A percentile compares a stretch with the other conserved stretches of the same genome.
Evolutionary conservation across 2,797 vertebrate species (phyloP).

Genomic region (Amazona ochrocephala): DNA sequence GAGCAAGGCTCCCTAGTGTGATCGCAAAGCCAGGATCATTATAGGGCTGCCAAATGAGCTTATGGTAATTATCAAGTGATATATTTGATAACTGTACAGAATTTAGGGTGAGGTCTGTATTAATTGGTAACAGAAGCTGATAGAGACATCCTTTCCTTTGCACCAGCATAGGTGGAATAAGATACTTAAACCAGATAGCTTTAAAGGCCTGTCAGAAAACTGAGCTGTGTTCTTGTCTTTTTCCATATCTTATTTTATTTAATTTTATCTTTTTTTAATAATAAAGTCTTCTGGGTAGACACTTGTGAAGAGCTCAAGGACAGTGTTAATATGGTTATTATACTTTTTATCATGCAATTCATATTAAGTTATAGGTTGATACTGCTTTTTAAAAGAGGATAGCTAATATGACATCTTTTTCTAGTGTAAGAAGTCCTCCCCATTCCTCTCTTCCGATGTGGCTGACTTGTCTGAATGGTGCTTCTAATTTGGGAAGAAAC

Average conservation of each 20-base stretch:
- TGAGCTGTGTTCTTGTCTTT: not conserved
- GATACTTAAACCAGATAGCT: not conserved
- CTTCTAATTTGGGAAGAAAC: not conserved
- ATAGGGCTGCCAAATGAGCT: slow-evolving; percentile 25
- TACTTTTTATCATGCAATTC: not conserved
- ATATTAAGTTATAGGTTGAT: not conserved
- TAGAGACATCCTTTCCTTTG: not conserved
- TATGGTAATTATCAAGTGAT: slow-evolving; percentile 49
- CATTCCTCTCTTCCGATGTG: not conserved
- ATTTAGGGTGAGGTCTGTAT: slow-evolving; percentile 8
- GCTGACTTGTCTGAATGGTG: not conserved
- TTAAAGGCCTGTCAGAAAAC: not conserved
- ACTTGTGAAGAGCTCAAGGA: not conserved
- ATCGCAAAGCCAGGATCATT: slow-evolving; percentile 30
- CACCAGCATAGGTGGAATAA: not conserved
- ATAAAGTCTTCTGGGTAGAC: not conserved
- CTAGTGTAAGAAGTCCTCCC: not conserved
- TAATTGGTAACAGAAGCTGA: slow-evolving; percentile 8
- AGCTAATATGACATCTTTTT: not conserved
- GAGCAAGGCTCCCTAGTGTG: slow-evolving; percentile 21
- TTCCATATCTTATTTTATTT: not conserved
- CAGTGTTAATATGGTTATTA: not conserved
- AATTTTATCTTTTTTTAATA: not conserved
- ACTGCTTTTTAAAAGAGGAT: not conserved
- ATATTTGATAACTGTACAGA: slow-evolving; percentile 12